phyloP scores from a whole-genome alignment of 2,888 invertebrate species.

The Calameuta idolon region DNA sequence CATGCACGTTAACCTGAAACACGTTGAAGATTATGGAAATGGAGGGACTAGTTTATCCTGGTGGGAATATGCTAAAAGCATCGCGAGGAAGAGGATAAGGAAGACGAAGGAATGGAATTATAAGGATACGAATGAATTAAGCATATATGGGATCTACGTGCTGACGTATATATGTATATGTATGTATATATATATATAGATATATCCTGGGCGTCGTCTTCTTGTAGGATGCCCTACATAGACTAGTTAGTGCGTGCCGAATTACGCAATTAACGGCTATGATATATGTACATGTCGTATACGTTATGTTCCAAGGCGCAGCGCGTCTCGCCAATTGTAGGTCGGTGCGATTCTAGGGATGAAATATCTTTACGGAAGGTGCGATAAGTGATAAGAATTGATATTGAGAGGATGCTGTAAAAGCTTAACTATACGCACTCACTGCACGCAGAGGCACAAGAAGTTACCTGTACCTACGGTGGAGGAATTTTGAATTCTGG shows the following conservation, averaged over 20 bases:
- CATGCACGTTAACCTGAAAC: background rate
- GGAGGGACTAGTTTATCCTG: background rate
- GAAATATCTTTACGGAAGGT: background rate
- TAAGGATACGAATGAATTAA: background rate
- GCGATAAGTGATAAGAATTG: background rate
- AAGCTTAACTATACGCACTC: background rate
- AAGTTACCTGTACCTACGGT: background rate
- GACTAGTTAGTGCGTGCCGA: constrained; percentile 3
- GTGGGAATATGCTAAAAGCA: background rate
- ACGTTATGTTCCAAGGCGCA: background rate
- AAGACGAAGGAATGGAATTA: background rate
- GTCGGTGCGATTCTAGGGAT: background rate
- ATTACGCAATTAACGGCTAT: constrained; percentile 7
- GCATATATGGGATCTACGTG: background rate
- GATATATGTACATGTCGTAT: background rate
- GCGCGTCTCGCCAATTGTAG: background rate
- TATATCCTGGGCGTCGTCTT: constrained; percentile 1
- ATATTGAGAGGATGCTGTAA: background rate
- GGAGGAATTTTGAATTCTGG: background rate
- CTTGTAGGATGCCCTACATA: constrained; percentile 4
- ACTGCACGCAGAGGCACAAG: background rate
- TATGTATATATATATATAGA: background rate
- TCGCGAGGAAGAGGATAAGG: background rate
- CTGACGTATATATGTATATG: background rate
- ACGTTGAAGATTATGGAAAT: background rate